These are phyloP conservation scores for Hymenopus coronatus DNA, from an alignment of 2,888 invertebrate genomes.

Conservation along the genomic window DNA sequence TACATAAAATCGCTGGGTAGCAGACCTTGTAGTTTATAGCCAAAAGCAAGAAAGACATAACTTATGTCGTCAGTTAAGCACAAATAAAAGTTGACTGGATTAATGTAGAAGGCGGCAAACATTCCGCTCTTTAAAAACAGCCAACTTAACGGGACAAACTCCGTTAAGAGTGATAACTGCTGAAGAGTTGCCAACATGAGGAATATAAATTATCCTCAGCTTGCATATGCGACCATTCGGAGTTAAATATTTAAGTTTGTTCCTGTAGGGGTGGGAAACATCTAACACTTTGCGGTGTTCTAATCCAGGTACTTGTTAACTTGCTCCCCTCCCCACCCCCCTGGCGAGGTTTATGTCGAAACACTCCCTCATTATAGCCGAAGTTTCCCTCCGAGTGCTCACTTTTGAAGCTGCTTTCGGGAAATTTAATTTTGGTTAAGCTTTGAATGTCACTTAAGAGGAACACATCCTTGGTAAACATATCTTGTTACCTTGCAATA, in stretches of 20 bases:
- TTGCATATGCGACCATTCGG: neutral
- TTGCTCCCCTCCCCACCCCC: neutral
- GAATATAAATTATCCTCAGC: neutral
- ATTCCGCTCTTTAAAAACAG: neutral
- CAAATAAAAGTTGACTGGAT: neutral
- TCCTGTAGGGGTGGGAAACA: neutral
- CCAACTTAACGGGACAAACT: neutral
- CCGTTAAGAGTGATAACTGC: neutral
- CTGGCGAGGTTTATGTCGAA: too few species aligned
- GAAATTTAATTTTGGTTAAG: neutral
- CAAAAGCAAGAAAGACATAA: too few species aligned
- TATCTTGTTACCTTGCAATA: too few species aligned
- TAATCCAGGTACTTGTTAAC: neutral
- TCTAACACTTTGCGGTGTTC: neutral
- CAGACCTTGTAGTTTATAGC: too few species aligned
- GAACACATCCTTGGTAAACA: too few species aligned
- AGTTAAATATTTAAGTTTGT: neutral
- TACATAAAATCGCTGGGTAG: too few species aligned
- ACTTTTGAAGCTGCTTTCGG: neutral
- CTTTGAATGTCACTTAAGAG: neutral
- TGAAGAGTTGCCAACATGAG: neutral
- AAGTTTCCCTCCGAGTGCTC: too few species aligned
- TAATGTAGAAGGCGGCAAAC: neutral
- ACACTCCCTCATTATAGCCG: neutral
- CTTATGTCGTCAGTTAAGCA: neutral